A percentile compares a stretch with the other conserved stretches of the same genome.
Conservation (phyloP, 2,113 vertebrate species). For the Aepyceros melampus region DNA sequence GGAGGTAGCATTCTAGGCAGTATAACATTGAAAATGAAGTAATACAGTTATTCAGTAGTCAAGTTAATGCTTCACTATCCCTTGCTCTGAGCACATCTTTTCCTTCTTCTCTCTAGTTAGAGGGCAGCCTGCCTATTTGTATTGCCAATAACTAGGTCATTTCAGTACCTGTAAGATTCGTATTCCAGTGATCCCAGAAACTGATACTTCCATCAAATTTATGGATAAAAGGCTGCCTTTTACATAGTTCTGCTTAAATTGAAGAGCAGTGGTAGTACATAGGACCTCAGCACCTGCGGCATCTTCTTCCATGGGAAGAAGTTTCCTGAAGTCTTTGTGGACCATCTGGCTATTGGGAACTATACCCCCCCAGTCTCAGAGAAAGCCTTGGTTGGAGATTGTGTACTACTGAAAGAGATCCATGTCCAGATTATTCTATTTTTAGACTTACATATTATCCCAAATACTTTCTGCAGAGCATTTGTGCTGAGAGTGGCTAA, state of each 20-base stretch:
- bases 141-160: background rate
- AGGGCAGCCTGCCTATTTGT: background rate
- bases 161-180: background rate
- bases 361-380: background rate
- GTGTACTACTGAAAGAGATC: background rate
- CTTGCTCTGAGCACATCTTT: background rate
- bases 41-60: background rate
- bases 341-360: background rate
- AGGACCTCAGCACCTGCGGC: fast-evolving
- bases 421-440: background rate
- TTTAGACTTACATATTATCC: background rate
- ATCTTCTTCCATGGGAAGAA: background rate
- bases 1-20: background rate
- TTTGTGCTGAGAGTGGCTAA: background rate
- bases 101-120: background rate
- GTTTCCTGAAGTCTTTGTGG: background rate
- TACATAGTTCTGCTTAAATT: background rate
- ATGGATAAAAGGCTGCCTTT: background rate
- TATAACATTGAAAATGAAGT: background rate
- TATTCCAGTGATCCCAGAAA: background rate
- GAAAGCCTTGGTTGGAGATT: background rate
- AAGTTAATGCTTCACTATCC: background rate
- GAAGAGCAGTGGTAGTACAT: background rate
- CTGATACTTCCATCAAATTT: background rate
- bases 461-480: too few relatives aligned